These are phyloP conservation scores for Lepilemur ruficaudatus DNA, from an alignment of 2,797 vertebrate genomes.

Conservation along the genomic window DNA sequence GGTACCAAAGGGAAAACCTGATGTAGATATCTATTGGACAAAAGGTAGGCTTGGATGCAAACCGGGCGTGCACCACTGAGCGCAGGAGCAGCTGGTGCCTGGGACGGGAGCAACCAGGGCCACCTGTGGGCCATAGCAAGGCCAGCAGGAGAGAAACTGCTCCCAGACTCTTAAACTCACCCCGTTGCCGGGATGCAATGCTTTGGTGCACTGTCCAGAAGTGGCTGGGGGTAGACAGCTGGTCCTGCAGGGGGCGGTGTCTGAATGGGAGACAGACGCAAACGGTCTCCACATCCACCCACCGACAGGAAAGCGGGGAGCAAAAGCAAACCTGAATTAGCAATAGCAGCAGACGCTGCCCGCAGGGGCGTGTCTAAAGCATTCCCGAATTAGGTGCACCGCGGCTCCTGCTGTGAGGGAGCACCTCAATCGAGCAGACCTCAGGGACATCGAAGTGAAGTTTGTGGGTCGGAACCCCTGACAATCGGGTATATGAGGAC, in stretches of 20 bases:
- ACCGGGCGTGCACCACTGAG: not conserved
- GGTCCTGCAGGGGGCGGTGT: fast-evolving
- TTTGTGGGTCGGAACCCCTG: not conserved
- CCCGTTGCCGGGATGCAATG: too few relatives aligned
- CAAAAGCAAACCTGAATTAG: not conserved
- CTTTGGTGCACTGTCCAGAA: too few relatives aligned
- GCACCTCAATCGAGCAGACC: fast-evolving
- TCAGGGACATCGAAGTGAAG: too few relatives aligned
- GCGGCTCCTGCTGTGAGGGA: too few relatives aligned
- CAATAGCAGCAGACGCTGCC: not conserved
- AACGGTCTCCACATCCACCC: fast-evolving
- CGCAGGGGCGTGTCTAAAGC: too few relatives aligned
- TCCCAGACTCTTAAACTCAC: not conserved
- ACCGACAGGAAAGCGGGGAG: fast-evolving
- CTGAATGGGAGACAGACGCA: fast-evolving
- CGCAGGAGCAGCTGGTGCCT: fast-evolving
- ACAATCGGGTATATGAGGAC: not conserved
- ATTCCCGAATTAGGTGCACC: fast-evolving
- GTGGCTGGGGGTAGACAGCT: fast-evolving
- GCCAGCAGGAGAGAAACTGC: too few relatives aligned
- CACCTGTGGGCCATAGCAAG: not conserved
- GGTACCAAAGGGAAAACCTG: fast-evolving
- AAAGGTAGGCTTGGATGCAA: not conserved
- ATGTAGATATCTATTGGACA: fast-evolving
- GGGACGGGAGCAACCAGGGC: too few relatives aligned